Percentiles rank a stretch among this genome's conserved stretches.
phyloP scores from a whole-genome alignment of 1,140 invertebrate species.

The Oreohelix idahoensis region DNA sequence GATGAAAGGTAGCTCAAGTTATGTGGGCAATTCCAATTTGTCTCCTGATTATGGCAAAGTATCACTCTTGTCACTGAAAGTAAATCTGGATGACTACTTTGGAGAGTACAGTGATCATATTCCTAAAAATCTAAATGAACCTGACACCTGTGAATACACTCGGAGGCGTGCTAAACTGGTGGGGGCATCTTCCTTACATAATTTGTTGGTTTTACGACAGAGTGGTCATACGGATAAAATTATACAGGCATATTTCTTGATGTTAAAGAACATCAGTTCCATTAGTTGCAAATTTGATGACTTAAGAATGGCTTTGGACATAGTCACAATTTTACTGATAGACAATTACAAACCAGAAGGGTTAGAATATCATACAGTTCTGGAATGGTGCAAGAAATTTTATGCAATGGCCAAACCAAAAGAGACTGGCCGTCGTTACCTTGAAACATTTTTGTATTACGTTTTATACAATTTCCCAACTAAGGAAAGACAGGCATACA shows the following conservation, averaged over 20 bases:
- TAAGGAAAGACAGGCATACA: background rate
- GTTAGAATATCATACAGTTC: slow-evolving; percentile 2
- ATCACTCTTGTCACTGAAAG: slow-evolving; percentile 40
- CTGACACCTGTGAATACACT: slow-evolving; percentile 36
- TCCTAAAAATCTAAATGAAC: slow-evolving; percentile 19
- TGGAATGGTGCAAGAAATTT: slow-evolving; percentile 25
- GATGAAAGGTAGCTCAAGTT: slow-evolving; percentile 37
- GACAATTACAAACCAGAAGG: background rate
- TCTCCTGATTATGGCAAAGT: slow-evolving; percentile 12
- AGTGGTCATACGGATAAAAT: slow-evolving; percentile 61
- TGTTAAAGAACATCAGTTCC: slow-evolving; percentile 33
- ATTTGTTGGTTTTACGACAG: slow-evolving; percentile 45
- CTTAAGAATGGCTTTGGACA: slow-evolving; percentile 1
- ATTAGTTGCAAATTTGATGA: background rate
- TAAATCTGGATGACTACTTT: slow-evolving; percentile 44
- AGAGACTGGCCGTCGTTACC: background rate
- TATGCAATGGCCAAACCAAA: background rate
- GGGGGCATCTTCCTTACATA: slow-evolving; percentile 31
- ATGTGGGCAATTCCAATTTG: slow-evolving; percentile 16
- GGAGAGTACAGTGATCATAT: slow-evolving; percentile 38
- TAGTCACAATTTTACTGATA: background rate
- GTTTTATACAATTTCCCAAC: slow-evolving; percentile 31
- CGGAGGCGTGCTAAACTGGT: slow-evolving; percentile 30
- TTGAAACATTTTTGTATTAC: slow-evolving; percentile 27
- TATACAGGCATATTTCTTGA: slow-evolving; percentile 7